Evolutionary conservation across 2,888 invertebrate genomes (phyloP), one percentile per base, ranked within the genome.

Genomic region (Rhopalosiphum nymphaeae): DNA sequence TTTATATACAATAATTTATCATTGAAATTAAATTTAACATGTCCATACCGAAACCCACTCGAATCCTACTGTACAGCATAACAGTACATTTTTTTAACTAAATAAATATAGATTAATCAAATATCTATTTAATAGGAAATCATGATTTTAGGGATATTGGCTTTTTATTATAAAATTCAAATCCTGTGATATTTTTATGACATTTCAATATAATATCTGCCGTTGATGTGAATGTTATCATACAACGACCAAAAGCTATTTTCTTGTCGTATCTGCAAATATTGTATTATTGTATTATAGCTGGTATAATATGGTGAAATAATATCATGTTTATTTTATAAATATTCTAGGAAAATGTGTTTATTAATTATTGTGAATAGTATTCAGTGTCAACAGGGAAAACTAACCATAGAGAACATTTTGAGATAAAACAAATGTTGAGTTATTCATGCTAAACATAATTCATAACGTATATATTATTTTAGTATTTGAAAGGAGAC

Each of bases 81-180:
- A 53, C 53, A 53, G 21, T 53, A 53, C 53, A 21, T 53, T 53
- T 53, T 53, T 53, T 49, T 11, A 49, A 53, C 53, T 53, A 1
- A 53, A 53, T 53, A 53, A 53, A 1, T 53, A 53, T 53, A 3
- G 3, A 53, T 21, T 53, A 4, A 21, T 53, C 21, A 53, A 21
- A 53, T 53, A 53, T 4, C 21, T 53, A 21, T 53, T 53, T 21
- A 21, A 53, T 21, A 53, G 0, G 16, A 53, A 53, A 21, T 53
- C 53, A 21, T 53, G 16, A 67, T 67, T 67, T 67, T 67, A 36
- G 1, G 21, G 16, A 78, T 78, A 78, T 78, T 78, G 78, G 36
- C 36, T 78, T 53, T 88, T 36, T 88, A 53, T 88, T 53, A 53
- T 49, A 10, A 53, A 88, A 88, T 88, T 88, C n/a, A 53, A 88